A percentile compares a stretch with the other conserved stretches of the same genome.
phyloP scores from a whole-genome alignment of 1,140 invertebrate species.

The Elysia chlorotica region DNA sequence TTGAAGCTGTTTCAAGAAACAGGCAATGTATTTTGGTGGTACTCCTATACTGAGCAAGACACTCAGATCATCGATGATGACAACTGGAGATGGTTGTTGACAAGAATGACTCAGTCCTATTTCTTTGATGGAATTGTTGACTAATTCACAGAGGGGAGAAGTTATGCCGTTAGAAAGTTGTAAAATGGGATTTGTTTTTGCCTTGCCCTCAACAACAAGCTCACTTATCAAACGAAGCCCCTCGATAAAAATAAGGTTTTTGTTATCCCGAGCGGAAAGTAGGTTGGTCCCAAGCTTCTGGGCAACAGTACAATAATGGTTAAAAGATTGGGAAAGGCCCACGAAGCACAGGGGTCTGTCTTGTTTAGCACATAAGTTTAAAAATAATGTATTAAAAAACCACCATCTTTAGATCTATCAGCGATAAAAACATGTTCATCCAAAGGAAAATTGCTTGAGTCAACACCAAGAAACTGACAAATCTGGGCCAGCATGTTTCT shows the following conservation, averaged over 20 bases:
- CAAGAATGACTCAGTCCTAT: too few species aligned
- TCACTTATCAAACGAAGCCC: slow-evolving; percentile 34
- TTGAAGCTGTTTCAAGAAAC: slow-evolving; percentile 31
- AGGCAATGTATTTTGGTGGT: slow-evolving; percentile 9
- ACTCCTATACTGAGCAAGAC: slow-evolving; percentile 35
- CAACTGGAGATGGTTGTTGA: too few species aligned
- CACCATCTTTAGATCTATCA: slow-evolving; percentile 7
- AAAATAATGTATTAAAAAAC: slow-evolving; percentile 15
- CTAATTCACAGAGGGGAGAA: too few species aligned
- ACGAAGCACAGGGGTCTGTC: slow-evolving; percentile 2
- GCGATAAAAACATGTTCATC: slow-evolving; percentile 10
- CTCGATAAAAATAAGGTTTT: slow-evolving; percentile 38
- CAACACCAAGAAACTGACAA: slow-evolving; percentile 23
- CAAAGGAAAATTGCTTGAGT: slow-evolving; percentile 20
- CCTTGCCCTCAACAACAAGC: too few species aligned
- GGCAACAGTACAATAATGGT: slow-evolving; percentile 41
- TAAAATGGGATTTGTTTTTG: too few species aligned
- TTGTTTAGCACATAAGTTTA: slow-evolving; percentile 21
- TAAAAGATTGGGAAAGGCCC: slow-evolving; percentile 25
- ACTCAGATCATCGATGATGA: slow-evolving; percentile 41
- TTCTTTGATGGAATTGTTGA: too few species aligned
- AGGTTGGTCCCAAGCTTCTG: slow-evolving; percentile 42
- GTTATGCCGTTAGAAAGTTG: too few species aligned
- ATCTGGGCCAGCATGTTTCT: slow-evolving; percentile 28
- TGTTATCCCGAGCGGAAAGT: slow-evolving; percentile 26